Base-by-base conservation (phyloP, 2,888 invertebrate species). In the Chloromyia formosa region DNA sequence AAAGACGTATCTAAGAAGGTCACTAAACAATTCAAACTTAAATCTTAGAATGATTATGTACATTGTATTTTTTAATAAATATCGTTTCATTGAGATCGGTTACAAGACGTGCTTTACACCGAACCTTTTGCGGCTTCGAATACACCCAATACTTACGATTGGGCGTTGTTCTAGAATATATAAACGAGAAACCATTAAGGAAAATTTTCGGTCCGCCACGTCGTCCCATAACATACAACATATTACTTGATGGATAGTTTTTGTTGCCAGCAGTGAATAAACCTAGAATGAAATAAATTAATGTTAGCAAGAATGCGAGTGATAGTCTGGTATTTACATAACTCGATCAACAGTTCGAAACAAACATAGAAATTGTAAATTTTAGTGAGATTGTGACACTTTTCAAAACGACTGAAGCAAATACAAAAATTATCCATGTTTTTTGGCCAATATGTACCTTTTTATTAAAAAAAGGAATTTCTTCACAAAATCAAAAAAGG, bases 121-220 rank as follows among this genome's bases (percentile, higher is more conserved):
- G 82, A 68, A 78, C 79, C 76, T 82, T 82, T 2, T 83, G 80
- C 72, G 83, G 83, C 72, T 82, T 83, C 1, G 82, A 78, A 73
- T 83, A 83, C 2, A 82, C 81, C 83, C 83, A 83, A 78, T 83
- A 83, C 75, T 83, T 83, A 40, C 83, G 80, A 75, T 78, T 77
- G 23, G 79, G 80, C 74, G 80, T 80, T 14, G 79, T 77, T 78
- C 82, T 83, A 0, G 82, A 81, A 76, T 82, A 83, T 69, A 82
- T 81, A 74, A 81, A 83, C 1, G 82, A 80, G 77, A 79, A 80
- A 16, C 81, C 81, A 74, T 78, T 77, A 54, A 79, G 82, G 27
- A 82, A 73, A 66, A 83, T 79, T 79, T 83, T 83, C n/a, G 78
- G 80, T 1, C 81, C 76, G 22, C 83, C 83, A 12, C 83, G 79